Conservation (phyloP, 2,113 vertebrate genomes). For the Theropithecus gelada region DNA sequence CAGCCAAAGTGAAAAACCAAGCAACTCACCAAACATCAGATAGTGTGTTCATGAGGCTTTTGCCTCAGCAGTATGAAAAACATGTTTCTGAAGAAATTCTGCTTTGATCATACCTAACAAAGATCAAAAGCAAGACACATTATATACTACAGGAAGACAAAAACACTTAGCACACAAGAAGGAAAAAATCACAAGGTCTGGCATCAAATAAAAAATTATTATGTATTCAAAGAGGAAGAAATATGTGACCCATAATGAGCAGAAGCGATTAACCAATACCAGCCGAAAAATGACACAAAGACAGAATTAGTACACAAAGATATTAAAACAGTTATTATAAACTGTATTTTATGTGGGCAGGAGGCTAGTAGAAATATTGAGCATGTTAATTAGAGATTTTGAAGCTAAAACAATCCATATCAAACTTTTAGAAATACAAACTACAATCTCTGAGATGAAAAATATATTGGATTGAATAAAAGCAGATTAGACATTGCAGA, state of each 20-base stretch:
- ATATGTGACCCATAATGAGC: background rate
- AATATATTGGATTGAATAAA: background rate
- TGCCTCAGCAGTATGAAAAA: background rate
- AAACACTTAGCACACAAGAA: background rate
- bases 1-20: background rate
- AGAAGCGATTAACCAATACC: background rate
- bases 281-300: background rate
- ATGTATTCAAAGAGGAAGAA: background rate
- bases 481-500: background rate
- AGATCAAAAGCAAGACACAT: background rate
- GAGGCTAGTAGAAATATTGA: background rate
- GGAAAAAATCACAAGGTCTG: background rate
- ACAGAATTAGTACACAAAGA: background rate
- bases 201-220: background rate
- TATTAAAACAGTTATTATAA: background rate
- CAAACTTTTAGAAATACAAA: conserved; percentile 6
- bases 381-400: background rate
- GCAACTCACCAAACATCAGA: background rate
- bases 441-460: background rate
- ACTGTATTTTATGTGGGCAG: background rate
- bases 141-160: background rate
- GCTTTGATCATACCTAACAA: background rate
- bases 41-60: background rate
- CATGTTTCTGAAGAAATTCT: background rate
- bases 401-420: background rate